Conservation (phyloP, 2,113 vertebrate species). For the Chiloscyllium plagiosum region DNA sequence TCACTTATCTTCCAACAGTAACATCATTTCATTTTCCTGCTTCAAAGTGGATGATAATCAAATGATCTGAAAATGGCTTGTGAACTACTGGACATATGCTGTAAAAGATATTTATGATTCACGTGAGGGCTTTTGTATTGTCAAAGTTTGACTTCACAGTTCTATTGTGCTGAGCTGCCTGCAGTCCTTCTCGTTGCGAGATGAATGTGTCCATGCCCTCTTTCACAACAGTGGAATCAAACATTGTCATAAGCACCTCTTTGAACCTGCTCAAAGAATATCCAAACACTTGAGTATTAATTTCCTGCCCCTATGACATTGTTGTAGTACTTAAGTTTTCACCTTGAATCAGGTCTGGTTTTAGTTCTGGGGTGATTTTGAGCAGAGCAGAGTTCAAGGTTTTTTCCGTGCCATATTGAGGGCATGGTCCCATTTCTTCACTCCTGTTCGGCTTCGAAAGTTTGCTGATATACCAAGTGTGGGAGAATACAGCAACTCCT, state of each 20-base stretch:
- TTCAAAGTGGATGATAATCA: background rate
- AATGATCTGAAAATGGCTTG: background rate
- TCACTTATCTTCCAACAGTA: background rate
- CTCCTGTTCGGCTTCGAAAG: background rate
- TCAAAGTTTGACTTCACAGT: background rate
- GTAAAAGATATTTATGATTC: background rate
- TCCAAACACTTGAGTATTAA: background rate
- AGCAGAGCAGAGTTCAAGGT: background rate
- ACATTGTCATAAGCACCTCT: background rate
- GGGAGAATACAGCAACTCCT: background rate
- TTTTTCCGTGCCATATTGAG: background rate
- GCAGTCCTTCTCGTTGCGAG: background rate
- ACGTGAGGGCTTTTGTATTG: background rate
- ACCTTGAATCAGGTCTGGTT: background rate
- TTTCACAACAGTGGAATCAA: background rate
- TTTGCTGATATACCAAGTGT: background rate
- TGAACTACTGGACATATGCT: background rate
- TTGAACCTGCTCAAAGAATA: background rate
- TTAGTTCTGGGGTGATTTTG: background rate
- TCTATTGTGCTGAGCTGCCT: background rate
- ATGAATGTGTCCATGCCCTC: background rate
- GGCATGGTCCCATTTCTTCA: background rate
- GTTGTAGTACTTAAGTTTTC: background rate
- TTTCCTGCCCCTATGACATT: background rate
- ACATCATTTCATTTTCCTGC: background rate